A percentile compares a stretch with the other conserved stretches of the same genome.
Conservation (phyloP, 2,888 invertebrate genomes). For the Drosophila imparisetae region DNA sequence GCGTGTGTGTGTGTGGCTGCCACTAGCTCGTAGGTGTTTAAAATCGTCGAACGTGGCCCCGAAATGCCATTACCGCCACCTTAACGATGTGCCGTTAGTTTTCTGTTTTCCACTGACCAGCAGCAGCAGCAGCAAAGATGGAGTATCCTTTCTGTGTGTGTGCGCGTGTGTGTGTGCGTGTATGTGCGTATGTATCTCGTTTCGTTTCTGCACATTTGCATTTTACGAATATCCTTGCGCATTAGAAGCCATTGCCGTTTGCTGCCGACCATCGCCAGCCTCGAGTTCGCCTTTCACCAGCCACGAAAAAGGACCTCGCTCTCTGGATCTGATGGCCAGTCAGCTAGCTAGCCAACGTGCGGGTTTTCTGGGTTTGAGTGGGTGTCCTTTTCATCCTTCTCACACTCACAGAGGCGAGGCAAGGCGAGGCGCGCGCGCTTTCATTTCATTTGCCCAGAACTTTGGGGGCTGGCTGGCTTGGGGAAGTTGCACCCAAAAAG, state of each 20-base stretch:
- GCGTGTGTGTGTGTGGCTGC: slow-evolving; percentile 5
- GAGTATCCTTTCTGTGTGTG: slow-evolving; percentile 26
- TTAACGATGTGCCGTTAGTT: slow-evolving; percentile 71
- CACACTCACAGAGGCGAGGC: slow-evolving; percentile 24
- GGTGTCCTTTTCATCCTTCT: slow-evolving; percentile 18
- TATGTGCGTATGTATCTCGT: slow-evolving; percentile 38
- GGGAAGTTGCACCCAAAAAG: slow-evolving; percentile 59
- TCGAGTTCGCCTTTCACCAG: slow-evolving; percentile 47
- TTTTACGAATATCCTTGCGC: slow-evolving; percentile 82
- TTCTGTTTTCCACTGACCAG: slow-evolving; percentile 53
- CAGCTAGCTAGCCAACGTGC: slow-evolving; percentile 18
- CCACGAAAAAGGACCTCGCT: slow-evolving; percentile 38
- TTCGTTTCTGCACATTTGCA: slow-evolving; percentile 80
- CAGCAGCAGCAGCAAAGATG: slow-evolving; percentile 57
- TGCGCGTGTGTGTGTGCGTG: slow-evolving; percentile 8
- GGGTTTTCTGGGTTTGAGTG: slow-evolving; percentile 12
- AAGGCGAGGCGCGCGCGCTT: slow-evolving; percentile 61
- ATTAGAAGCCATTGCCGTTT: slow-evolving; percentile 66
- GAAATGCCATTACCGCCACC: slow-evolving; percentile 79
- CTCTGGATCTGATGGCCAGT: slow-evolving; percentile 40
- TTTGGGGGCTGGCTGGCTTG: slow-evolving; percentile 22
- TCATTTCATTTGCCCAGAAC: slow-evolving; percentile 69
- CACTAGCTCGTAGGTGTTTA: slow-evolving; percentile 62
- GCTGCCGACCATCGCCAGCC: slow-evolving; percentile 30
- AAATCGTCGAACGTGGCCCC: slow-evolving; percentile 74